Conservation (phyloP, 2,888 invertebrate genomes). For the Buathra laborator region DNA sequence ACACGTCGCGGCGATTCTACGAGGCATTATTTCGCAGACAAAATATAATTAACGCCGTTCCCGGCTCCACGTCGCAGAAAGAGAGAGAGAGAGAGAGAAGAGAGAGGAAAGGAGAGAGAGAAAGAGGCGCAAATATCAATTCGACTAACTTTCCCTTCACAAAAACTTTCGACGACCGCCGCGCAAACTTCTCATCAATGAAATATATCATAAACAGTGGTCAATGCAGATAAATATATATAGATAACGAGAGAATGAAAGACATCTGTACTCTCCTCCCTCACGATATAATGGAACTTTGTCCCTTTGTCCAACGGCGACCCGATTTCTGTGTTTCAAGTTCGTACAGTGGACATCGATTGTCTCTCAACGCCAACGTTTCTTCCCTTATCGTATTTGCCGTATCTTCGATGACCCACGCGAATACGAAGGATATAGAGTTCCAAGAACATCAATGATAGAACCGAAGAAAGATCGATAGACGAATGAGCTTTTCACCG, state of each 20-base stretch:
- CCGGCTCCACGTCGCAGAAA: not conserved
- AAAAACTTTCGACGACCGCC: not conserved
- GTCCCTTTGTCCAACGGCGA: conserved; percentile 57
- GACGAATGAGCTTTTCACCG: not conserved
- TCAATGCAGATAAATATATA: conserved; percentile 3
- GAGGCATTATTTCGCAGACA: conserved; percentile 49
- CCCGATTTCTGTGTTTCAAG: conserved; percentile 58
- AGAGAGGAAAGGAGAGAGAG: not conserved
- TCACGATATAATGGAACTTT: conserved; percentile 60
- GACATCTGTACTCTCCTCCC: conserved; percentile 16
- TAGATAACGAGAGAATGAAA: not conserved
- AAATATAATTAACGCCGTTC: conserved; percentile 60
- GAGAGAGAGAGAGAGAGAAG: not conserved
- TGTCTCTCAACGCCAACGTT: conserved; percentile 53
- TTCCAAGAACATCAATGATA: not conserved
- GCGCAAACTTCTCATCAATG: not conserved
- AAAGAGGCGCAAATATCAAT: conserved; percentile 3
- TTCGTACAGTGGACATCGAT: conserved; percentile 52
- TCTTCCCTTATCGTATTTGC: conserved; percentile 45
- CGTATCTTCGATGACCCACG: conserved; percentile 54
- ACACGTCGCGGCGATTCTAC: conserved; percentile 1
- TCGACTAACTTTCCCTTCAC: conserved; percentile 8
- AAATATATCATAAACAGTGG: not conserved
- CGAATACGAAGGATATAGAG: not conserved
- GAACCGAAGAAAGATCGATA: conserved; percentile 10